These are phyloP conservation scores for Aspiorhynchus laticeps DNA, from an alignment of 2,113 vertebrate genomes.

Conservation along the genomic window DNA sequence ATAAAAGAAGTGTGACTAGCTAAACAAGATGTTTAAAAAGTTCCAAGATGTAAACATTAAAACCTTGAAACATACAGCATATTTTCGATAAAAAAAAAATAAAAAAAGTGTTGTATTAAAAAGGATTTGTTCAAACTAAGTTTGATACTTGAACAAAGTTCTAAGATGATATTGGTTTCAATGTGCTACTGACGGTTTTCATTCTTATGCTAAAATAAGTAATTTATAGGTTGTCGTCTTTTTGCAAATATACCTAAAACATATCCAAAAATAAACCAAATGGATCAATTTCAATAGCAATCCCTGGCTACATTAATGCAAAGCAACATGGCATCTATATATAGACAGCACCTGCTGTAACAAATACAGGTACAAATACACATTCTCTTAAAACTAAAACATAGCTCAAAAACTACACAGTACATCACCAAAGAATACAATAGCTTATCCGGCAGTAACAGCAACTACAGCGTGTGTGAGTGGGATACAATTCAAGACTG, in stretches of 20 bases:
- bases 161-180: background rate
- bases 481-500: conserved; percentile 26
- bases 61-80: conserved; percentile 1
- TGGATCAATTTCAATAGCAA: conserved; percentile 7
- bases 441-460: conserved; percentile 49
- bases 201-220: background rate
- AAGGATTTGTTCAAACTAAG: background rate
- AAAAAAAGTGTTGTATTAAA: background rate
- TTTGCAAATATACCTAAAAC: background rate
- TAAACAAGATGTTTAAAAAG: background rate
- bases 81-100: background rate
- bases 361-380: conserved; percentile 20
- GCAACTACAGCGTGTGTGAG: conserved; percentile 20
- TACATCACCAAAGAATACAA: conserved; percentile 36
- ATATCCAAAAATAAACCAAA: conserved; percentile 14
- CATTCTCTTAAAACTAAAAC: conserved; percentile 16
- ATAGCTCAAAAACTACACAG: conserved; percentile 11
- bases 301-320: conserved; percentile 42
- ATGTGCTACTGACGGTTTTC: background rate
- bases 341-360: conserved; percentile 42
- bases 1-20: background rate
- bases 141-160: background rate
- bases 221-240: background rate
- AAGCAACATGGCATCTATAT: conserved; percentile 44
- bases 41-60: conserved; percentile 26